Percentiles rank a stretch among this genome's conserved stretches.
Conservation (phyloP, 1,140 invertebrate species). For the Gonatopus flavifemur region DNA sequence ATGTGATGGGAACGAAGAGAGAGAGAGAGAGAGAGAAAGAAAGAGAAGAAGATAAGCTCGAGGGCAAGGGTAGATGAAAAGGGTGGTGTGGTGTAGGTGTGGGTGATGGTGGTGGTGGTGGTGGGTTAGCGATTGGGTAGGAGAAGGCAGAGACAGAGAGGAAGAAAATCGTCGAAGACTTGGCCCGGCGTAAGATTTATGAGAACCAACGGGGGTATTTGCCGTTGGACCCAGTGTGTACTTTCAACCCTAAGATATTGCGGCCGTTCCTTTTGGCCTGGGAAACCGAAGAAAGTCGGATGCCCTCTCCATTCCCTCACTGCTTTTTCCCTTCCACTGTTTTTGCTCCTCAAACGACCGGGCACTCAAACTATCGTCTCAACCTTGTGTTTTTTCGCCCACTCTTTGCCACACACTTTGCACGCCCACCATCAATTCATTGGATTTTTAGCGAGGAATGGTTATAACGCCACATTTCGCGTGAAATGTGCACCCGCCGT, state of each 20-base stretch:
- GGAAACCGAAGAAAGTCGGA: slow-evolving; percentile 27
- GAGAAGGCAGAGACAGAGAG: neutral
- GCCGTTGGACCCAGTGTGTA: slow-evolving; percentile 28
- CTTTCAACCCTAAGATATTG: slow-evolving; percentile 36
- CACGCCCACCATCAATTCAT: slow-evolving; percentile 38
- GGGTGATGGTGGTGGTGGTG: too few relatives aligned
- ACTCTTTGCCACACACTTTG: neutral
- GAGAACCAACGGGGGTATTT: slow-evolving; percentile 24
- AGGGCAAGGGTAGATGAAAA: neutral
- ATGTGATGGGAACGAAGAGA: slow-evolving; percentile 9
- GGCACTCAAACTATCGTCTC: neutral
- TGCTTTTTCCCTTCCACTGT: slow-evolving; percentile 13
- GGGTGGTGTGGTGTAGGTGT: neutral
- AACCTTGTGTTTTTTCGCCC: neutral
- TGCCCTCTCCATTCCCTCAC: slow-evolving; percentile 8
- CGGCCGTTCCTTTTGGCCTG: slow-evolving; percentile 35
- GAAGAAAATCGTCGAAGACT: slow-evolving; percentile 1
- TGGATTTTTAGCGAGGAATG: slow-evolving; percentile 39
- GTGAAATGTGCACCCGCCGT: slow-evolving; percentile 38
- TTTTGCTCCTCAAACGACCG: slow-evolving; percentile 21
- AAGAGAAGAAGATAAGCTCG: neutral
- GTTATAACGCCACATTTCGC: slow-evolving; percentile 32
- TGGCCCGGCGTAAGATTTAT: slow-evolving; percentile 25
- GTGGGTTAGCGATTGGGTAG: neutral
- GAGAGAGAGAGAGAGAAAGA: neutral